Percentiles rank a stretch among this genome's conserved stretches.
phyloP scores from a whole-genome alignment of 1,140 invertebrate genomes.

The Semibalanus balanoides region DNA sequence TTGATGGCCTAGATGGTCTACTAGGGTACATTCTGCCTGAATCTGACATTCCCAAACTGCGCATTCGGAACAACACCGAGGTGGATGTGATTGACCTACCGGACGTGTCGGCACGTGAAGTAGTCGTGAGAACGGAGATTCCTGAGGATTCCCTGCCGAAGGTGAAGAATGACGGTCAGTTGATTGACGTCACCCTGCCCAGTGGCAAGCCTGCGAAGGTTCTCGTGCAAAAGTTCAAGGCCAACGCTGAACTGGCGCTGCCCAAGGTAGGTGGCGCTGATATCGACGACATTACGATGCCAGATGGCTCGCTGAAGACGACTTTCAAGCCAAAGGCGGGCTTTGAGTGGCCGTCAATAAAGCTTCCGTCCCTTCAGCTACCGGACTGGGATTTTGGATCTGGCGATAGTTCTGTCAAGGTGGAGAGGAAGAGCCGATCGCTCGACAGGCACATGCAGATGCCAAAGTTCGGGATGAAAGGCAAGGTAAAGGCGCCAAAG shows the following conservation, averaged over 20 bases:
- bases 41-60: neutral
- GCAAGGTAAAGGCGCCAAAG: neutral
- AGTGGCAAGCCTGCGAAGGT: neutral
- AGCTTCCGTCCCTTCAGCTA: neutral
- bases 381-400: neutral
- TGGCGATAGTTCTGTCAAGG: neutral
- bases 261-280: neutral
- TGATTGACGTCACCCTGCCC: neutral
- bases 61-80: neutral
- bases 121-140: neutral
- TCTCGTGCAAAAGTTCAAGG: neutral
- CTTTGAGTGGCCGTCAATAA: neutral
- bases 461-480: neutral
- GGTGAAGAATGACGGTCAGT: neutral
- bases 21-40: neutral
- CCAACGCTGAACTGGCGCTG: neutral
- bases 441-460: neutral
- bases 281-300: neutral
- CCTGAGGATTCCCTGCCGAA: neutral
- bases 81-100: neutral
- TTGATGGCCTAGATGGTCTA: neutral
- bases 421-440: neutral
- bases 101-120: neutral
- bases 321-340: neutral
- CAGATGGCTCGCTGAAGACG: neutral